phyloP scores from a whole-genome alignment of 2,113 vertebrate genomes.

The Panurus biarmicus region DNA sequence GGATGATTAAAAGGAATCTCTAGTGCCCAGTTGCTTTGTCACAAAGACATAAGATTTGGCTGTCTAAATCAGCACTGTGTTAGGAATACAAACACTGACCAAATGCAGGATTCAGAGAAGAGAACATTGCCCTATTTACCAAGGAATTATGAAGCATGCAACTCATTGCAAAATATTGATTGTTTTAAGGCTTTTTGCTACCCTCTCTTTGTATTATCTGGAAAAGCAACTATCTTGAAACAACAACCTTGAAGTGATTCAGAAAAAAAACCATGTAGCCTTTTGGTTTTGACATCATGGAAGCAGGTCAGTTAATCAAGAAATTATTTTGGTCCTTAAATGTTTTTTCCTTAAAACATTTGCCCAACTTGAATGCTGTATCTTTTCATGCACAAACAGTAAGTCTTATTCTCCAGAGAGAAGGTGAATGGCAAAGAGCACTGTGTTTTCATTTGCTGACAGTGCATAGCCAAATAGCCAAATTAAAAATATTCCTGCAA shows the following conservation, averaged over 20 bases:
- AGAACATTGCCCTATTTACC: neutral
- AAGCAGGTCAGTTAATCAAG: neutral
- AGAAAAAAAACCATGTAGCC: neutral
- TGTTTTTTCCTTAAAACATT: neutral
- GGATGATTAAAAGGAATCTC: neutral
- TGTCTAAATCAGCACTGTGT: neutral
- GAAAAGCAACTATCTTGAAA: neutral
- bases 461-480: neutral
- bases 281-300: neutral
- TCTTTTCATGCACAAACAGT: neutral
- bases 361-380: neutral
- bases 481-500: neutral
- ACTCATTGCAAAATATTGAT: neutral
- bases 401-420: neutral
- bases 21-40: rapidly evolving
- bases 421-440: neutral
- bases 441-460: neutral
- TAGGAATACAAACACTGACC: neutral
- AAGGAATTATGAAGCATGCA: neutral
- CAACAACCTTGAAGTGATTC: neutral
- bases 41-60: neutral
- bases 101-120: neutral
- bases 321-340: neutral
- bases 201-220: neutral
- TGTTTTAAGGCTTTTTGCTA: neutral